These are phyloP conservation scores for Patella caerulea DNA, from an alignment of 2,888 invertebrate species.

Conservation along the genomic window DNA sequence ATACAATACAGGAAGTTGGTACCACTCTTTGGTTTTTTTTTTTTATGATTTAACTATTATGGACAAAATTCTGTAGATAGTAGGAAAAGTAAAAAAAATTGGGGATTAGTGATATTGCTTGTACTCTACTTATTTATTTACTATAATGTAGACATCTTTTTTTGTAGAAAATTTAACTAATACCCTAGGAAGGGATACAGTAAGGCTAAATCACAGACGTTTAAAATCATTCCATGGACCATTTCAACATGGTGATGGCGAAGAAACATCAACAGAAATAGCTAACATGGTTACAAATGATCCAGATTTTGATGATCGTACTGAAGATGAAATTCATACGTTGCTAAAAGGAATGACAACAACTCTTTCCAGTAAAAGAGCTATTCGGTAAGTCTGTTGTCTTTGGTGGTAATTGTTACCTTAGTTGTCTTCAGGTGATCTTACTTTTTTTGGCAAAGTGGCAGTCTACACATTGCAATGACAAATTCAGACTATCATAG, in stretches of 20 bases:
- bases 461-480: not conserved
- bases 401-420: not conserved
- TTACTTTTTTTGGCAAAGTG: not conserved
- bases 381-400: slow-evolving; percentile 45
- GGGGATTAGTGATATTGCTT: too few relatives aligned
- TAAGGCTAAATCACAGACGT: slow-evolving; percentile 22
- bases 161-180: not conserved
- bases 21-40: too few relatives aligned
- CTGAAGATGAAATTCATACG: slow-evolving; percentile 45
- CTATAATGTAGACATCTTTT: too few relatives aligned
- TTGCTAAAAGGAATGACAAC: slow-evolving; percentile 52
- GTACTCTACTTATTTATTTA: too few relatives aligned
- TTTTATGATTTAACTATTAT: too few relatives aligned
- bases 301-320: slow-evolving; percentile 40
- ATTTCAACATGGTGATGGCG: slow-evolving; percentile 30
- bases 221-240: slow-evolving; percentile 39
- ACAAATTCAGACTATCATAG: not conserved
- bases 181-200: slow-evolving; percentile 15
- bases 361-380: slow-evolving; percentile 48
- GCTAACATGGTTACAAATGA: slow-evolving; percentile 34
- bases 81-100: too few relatives aligned
- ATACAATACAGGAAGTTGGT: too few relatives aligned
- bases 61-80: too few relatives aligned
- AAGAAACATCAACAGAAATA: slow-evolving; percentile 41
- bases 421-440: not conserved